Evolutionary conservation across 2,888 invertebrate species (phyloP), one percentile per base, ranked within the genome.

Genomic region (Tipula lateralis): DNA sequence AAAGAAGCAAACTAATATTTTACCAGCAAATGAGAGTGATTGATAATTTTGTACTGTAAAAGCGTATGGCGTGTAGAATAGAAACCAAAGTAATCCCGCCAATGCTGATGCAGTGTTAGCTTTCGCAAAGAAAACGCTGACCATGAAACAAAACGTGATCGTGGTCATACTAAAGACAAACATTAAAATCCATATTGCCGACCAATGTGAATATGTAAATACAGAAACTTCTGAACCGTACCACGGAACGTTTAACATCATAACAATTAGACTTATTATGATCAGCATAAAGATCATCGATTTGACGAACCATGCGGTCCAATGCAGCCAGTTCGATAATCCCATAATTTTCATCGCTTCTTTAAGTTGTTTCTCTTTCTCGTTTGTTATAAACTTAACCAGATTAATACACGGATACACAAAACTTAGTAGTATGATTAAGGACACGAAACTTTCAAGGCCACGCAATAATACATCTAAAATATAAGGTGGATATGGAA

Each of bases 271-370:
- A 16, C 91, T 86, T 0, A 93, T 91, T 0, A 94, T 92, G 50
- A 95, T 88, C 0, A 93, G 87, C 84, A 95, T 91, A 88, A 94
- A 94, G 3, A 94, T 86, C 86, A 96, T 93, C 85, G 94, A 94
- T 88, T 96, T 95, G 82, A 94, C 91, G 89, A 96, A 96, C 96
- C 97, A 97, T 1, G 96, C 96, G 0, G 92, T 89, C 96, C 97
- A 97, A 87, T 97, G 95, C 86, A 96, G 90, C 94, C 95, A 96
- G 84, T 94, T 94, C 36, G 93, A 92, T 32, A 97, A 90, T 1
- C 97, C 97, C 95, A 97, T 96, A 90, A 97, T 96, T 91, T 96
- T 96, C 96, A 97, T 95, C 0, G 96, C 94, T 92, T 97, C 97
- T 94, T 97, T 90, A 1, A 93, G 88, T 84, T 92, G 91, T 84